phyloP scores from a whole-genome alignment of 1,140 invertebrate species.

The Rhizoglyphus robini region DNA sequence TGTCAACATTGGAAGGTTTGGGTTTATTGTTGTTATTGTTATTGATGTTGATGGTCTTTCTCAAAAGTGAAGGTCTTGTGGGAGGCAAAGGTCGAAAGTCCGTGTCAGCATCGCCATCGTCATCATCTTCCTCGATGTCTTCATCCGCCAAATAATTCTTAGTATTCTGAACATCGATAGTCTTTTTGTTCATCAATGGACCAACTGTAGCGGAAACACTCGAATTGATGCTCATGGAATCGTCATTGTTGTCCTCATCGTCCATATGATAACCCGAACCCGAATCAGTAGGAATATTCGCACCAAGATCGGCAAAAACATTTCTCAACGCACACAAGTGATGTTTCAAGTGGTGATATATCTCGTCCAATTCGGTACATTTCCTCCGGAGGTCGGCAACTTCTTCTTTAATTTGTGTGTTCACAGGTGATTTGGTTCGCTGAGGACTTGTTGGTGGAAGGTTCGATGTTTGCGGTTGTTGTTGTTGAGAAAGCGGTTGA shows the following conservation, averaged over 20 bases:
- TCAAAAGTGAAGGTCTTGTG: neutral
- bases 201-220: neutral
- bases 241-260: neutral
- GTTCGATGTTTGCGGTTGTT: neutral
- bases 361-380: conserved; percentile 4
- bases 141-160: too few species aligned
- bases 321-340: conserved; percentile 1
- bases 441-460: neutral
- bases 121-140: neutral
- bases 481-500: neutral
- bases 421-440: neutral
- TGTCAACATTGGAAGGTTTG: neutral
- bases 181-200: neutral
- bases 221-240: neutral
- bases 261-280: neutral
- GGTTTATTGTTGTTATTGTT: neutral
- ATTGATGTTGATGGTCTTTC: neutral
- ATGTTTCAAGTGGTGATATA: conserved; percentile 7
- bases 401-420: neutral
- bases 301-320: conserved; percentile 1
- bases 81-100: neutral
- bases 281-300: neutral
- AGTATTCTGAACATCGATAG: too few species aligned
- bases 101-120: neutral
- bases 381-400: neutral